Percentiles rank a stretch among this genome's conserved stretches.
Evolutionary conservation across 2,888 invertebrate species (phyloP).

Genomic region (Platycnemis pennipes): DNA sequence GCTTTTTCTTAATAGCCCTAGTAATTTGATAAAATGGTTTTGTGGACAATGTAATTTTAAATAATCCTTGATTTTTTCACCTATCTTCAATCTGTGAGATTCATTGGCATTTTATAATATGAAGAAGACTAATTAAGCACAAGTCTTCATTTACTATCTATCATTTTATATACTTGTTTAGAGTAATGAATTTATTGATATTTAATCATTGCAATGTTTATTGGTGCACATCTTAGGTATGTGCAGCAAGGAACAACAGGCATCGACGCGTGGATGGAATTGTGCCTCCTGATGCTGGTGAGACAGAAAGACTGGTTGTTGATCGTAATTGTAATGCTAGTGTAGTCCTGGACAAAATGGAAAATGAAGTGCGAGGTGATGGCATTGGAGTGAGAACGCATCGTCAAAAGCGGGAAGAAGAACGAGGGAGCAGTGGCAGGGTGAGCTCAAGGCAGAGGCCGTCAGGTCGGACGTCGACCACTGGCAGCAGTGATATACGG

Average conservation of each 20-base stretch:
- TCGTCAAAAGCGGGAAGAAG: constrained; percentile 70
- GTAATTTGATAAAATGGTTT: too few species aligned
- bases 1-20: too few species aligned
- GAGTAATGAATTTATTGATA: background rate
- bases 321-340: constrained; percentile 88
- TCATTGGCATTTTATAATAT: too few species aligned
- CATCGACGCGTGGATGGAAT: constrained; percentile 62
- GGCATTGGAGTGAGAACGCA: constrained; percentile 46
- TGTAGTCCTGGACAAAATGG: constrained; percentile 77
- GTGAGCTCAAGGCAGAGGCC: background rate
- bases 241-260: constrained; percentile 58
- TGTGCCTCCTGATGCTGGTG: constrained; percentile 68
- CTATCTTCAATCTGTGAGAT: too few species aligned
- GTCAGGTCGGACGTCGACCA: constrained; percentile 37
- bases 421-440: constrained; percentile 65
- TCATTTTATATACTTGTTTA: too few species aligned
- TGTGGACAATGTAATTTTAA: too few species aligned
- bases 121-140: too few species aligned
- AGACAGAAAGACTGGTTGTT: constrained; percentile 74
- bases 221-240: background rate
- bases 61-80: too few species aligned
- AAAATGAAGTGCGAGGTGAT: constrained; percentile 77
- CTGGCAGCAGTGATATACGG: background rate
- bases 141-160: too few species aligned
- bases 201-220: background rate